Base-by-base conservation (phyloP, 2,888 invertebrate species). In the Muscina levida region DNA sequence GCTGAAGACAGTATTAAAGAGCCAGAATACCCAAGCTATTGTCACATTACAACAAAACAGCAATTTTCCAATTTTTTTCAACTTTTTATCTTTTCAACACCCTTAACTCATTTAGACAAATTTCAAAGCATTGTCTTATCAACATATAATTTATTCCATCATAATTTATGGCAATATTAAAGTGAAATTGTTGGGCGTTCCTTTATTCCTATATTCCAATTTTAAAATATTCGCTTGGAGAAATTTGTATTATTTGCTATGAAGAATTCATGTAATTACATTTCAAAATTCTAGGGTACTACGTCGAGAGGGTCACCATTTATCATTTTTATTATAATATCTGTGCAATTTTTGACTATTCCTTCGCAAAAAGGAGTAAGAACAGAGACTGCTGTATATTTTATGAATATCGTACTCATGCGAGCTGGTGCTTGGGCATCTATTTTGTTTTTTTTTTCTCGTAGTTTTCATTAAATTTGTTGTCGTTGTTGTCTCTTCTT, bases 401-500 rank as follows among this genome's bases (percentile, higher is more conserved):
- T 67, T 68, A 24, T 39, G 51, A 31, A 37, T 24, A 15, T n/a
- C 13, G 44, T 11, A 31, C 48, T 59, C 73, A 67, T 26, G 46
- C 6, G n/a, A 2, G n/a, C 13, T 22, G 26, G 24, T 2, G 13
- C 22, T 56, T 56, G 39, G 39, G 62, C 42, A 62, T 62, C 62
- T 26, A 62, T 62, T 62, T 19, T 62, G 53, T 67, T 67, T 65
- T 77, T 68, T 77, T 68, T 19, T 15, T 4, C 1, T 22, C 13
- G 19, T 71, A 59, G 56, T 67, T 77, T 74, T 67, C 53, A 72
- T 81, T 77, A 74, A 74, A 81, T 77, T 77, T 77, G 75, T 67
- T 75, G 48, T 17, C 37, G 57, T 68, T 74, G 66, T 31, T 26
- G 57, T 17, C 26, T 31, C 13, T 53, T n/a, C 11, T 22, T 42